Evolutionary conservation across 2,797 vertebrate species (phyloP), one percentile per base, ranked within the genome.

Genomic region (Alcedo atthis): DNA sequence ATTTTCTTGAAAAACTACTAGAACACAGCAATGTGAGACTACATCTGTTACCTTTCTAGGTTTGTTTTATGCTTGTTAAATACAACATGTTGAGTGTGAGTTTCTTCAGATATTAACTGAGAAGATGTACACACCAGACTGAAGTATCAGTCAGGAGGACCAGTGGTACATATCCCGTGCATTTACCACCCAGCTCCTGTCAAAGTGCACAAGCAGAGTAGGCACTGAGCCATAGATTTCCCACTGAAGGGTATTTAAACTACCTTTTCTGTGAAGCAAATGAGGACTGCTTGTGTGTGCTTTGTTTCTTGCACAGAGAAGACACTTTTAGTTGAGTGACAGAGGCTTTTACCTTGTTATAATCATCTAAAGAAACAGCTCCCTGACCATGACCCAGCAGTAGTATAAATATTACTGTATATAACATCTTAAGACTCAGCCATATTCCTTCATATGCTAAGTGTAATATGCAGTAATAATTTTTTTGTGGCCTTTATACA

Each of bases 1-100:
- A 73, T 51, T 32, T 55, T 26, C 35, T 79, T 86, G 70, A 88
- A 59, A 92, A 92, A 58, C 57, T 67, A 32, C 42, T 59, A 40
- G 59, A 42, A 55, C 8, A 7, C 32, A 67, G 32, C 11, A 45
- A 10, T 7, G 15, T 15, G 8, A 30, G 24, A 69, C 43, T 81
- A 21, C 8, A 37, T 17, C 30, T 75, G 4, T 28, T 55, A 77
- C 6, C 19, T 21, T 79, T 86, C 37, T 35, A 69, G 25, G 43
- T 74, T 75, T 82, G 26, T 43, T 78, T 87, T 85, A 80, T 9
- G 30, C 51, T 66, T 66, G 19, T 48, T 67, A 76, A 77, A 35
- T 30, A 13, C 3, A 33, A 64, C 2, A 33, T 40, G 35, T 35
- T 53, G 55, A 51, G 71, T 4, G 28, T 11, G 25, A 80, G 45